phyloP scores from a whole-genome alignment of 2,113 vertebrate species.

The Actenoides hombroni region DNA sequence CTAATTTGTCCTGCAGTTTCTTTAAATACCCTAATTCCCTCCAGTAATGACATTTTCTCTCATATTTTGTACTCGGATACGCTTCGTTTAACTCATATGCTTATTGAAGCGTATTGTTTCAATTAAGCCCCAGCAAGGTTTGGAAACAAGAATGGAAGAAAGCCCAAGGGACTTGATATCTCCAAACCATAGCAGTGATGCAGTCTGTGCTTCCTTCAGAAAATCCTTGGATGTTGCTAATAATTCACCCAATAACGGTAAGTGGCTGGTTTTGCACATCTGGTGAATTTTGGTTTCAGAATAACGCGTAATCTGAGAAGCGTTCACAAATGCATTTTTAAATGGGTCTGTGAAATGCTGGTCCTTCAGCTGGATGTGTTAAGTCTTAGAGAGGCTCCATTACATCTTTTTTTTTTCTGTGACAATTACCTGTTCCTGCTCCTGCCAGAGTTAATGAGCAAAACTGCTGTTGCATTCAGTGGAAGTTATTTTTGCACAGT shows the following conservation, averaged over 20 bases:
- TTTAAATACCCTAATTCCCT: background rate
- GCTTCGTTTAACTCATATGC: conserved; percentile 5
- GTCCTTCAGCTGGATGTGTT: background rate
- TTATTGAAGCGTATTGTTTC: conserved; percentile 59
- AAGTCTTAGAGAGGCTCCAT: background rate
- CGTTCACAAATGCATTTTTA: background rate
- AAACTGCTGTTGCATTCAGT: background rate
- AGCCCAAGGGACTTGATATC: background rate
- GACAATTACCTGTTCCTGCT: background rate
- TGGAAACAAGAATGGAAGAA: conserved; percentile 42
- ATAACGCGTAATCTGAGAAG: background rate
- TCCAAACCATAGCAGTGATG: background rate
- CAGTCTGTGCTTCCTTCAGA: background rate
- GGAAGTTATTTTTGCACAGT: background rate
- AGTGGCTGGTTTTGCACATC: background rate
- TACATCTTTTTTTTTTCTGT: background rate
- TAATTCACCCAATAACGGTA: conserved; percentile 14
- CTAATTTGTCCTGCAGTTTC: background rate
- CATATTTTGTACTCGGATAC: conserved; percentile 11
- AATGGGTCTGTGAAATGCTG: background rate
- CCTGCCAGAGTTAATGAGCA: background rate
- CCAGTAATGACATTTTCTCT: conserved; percentile 11
- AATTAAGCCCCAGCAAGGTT: conserved; percentile 58
- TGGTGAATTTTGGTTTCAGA: background rate
- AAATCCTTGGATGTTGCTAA: conserved; percentile 4